These are phyloP conservation scores for Pleuronectes platessa DNA, from an alignment of 2,113 vertebrate genomes.

Conservation along the genomic window DNA sequence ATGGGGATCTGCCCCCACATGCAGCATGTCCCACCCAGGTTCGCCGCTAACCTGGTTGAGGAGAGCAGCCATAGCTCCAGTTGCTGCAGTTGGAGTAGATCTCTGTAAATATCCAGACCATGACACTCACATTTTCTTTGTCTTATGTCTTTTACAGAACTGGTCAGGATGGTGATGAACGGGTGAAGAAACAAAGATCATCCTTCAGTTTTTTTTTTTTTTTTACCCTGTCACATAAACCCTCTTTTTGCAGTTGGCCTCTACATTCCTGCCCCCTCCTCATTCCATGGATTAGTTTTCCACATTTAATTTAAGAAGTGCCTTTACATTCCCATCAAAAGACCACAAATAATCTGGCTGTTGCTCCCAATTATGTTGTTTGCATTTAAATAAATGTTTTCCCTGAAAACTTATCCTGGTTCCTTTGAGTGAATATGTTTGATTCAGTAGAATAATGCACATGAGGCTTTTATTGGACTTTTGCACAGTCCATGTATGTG, in stretches of 20 bases:
- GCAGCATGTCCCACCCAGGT: conserved; percentile 59
- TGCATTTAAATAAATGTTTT: conserved; percentile 71
- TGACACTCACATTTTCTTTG: conserved; percentile 43
- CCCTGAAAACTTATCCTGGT: conserved; percentile 34
- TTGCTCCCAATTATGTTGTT: conserved; percentile 41
- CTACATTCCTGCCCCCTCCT: background rate
- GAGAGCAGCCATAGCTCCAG: background rate
- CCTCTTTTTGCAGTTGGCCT: conserved; percentile 55
- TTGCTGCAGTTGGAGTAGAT: conserved; percentile 66
- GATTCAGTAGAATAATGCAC: background rate
- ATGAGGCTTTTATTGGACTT: background rate
- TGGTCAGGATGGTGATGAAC: conserved; percentile 85
- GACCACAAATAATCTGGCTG: conserved; percentile 40
- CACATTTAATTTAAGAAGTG: conserved; percentile 82
- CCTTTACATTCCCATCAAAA: conserved; percentile 80
- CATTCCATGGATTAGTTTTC: conserved; percentile 58
- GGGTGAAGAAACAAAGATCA: conserved; percentile 77
- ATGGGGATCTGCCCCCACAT: conserved; percentile 55
- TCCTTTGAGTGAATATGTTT: conserved; percentile 37
- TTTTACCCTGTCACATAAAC: conserved; percentile 46
- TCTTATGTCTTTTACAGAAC: conserved; percentile 73
- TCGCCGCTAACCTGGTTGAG: conserved; percentile 13
- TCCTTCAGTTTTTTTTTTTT: conserved; percentile 23
- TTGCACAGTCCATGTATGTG: background rate
- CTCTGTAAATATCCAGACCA: conserved; percentile 8